Base-by-base conservation (phyloP, 2,888 invertebrate genomes). In the Leucophenga montana region DNA sequence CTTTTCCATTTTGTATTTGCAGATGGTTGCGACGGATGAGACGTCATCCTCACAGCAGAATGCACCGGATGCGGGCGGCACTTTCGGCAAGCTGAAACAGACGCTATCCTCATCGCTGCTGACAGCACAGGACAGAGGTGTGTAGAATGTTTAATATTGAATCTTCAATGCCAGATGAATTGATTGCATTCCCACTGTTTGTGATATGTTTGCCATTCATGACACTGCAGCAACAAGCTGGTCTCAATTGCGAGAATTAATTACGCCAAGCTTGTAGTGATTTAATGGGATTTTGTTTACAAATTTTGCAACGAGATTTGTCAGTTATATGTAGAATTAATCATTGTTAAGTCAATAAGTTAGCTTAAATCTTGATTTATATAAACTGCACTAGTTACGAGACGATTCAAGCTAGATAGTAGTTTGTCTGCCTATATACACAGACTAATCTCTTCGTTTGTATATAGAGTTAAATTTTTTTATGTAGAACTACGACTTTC, bases 11-110 rank as follows among this genome's bases (percentile, higher is more conserved):
- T 76, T 22, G 31, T 72, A 57, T 56, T 71, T 73, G 50, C 90
- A 95, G 95, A 95, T 95, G 94, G 95, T 95, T 91, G 93, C 94
- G 86, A 92, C 94, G 78, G 95, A 95, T 86, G 94, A 94, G 78
- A 83, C 82, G 68, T 73, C 68, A 88, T 92, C 73, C 91, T 88
- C 92, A 78, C 87, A 91, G 71, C 88, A 85, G 53, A 87, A 86
- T 79, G 80, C 87, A 68, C 79, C 87, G 68, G 87, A 88, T 74
- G 80, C 86, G 16, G 87, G 95, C 44, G 80, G 83, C 20, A 74
- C 80, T 72, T 94, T 95, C 87, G 95, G 95, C 83, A 95, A 95
- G 90, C 90, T 95, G 81, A 92, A 94, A 78, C 95, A 95, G 89
- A 94, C 95, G 57, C 91, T 95, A 74, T 94, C 94, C 71, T 94